phyloP scores from a whole-genome alignment of 2,113 vertebrate species.

The Turdus rufiventris region DNA sequence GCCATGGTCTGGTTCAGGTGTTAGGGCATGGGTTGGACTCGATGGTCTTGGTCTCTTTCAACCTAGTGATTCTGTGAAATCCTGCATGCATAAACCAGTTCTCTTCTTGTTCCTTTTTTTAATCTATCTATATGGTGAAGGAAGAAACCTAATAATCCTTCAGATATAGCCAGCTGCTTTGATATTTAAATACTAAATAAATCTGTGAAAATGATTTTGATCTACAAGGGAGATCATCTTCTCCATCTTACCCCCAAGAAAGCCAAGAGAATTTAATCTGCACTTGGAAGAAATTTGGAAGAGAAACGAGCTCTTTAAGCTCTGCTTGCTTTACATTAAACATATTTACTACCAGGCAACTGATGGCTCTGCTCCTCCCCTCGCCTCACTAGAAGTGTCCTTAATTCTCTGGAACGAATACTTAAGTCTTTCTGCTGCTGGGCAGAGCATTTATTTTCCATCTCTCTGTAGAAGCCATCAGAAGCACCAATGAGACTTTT shows the following conservation, averaged over 20 bases:
- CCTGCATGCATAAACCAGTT: not conserved
- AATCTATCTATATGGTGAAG: not conserved
- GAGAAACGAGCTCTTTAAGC: slow-evolving; percentile 72
- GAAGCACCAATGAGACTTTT: not conserved
- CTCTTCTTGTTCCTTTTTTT: not conserved
- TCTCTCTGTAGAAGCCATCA: not conserved
- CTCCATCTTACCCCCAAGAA: slow-evolving; percentile 58
- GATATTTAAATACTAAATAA: slow-evolving; percentile 7
- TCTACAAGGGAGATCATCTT: slow-evolving; percentile 55
- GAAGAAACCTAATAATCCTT: not conserved
- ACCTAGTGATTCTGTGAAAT: not conserved
- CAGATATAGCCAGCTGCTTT: not conserved
- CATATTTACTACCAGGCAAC: slow-evolving; percentile 30
- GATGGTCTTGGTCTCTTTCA: too few species aligned
- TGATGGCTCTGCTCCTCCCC: not conserved
- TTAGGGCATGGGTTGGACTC: too few species aligned
- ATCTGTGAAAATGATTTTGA: slow-evolving; percentile 69
- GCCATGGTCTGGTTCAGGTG: too few species aligned
- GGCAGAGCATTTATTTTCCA: not conserved
- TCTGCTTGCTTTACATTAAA: slow-evolving; percentile 72
- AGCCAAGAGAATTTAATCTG: slow-evolving; percentile 68
- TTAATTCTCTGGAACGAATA: not conserved
- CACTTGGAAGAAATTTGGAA: slow-evolving; percentile 73
- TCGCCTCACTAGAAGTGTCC: not conserved
- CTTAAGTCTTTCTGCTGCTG: not conserved